phyloP scores from a whole-genome alignment of 1,140 invertebrate species.

The Trissolcus basalis region DNA sequence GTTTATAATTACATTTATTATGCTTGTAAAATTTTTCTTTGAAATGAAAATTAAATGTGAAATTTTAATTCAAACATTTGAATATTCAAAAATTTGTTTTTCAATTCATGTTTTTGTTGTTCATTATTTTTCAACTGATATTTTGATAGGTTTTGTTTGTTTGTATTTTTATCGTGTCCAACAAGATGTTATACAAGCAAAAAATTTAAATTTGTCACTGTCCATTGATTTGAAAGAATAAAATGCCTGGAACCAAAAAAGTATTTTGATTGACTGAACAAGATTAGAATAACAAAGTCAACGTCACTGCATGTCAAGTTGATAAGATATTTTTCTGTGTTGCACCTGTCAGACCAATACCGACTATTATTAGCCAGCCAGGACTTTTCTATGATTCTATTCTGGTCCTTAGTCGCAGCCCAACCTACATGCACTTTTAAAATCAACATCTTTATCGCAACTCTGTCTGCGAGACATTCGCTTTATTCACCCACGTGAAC shows the following conservation, averaged over 20 bases:
- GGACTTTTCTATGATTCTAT: conserved; percentile 62
- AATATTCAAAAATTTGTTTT: too few species aligned
- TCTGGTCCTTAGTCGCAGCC: conserved; percentile 45
- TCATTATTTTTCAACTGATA: too few species aligned
- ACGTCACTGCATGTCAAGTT: conserved; percentile 43
- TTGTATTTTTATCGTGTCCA: too few species aligned
- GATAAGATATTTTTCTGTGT: conserved; percentile 49
- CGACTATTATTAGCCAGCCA: conserved; percentile 63
- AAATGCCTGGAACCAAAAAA: conserved; percentile 1
- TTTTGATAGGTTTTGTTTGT: too few species aligned
- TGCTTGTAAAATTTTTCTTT: too few species aligned
- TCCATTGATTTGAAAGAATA: too few species aligned
- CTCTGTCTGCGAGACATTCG: conserved; percentile 51
- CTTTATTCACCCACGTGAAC: conserved; percentile 59
- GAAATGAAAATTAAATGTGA: too few species aligned
- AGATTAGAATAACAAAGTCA: conserved; percentile 27
- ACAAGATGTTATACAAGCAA: too few species aligned
- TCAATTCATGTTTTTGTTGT: neutral
- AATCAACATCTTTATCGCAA: conserved; percentile 53
- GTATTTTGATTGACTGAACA: conserved; percentile 7
- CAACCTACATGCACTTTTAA: conserved; percentile 57
- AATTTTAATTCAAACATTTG: too few species aligned
- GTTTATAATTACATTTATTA: too few species aligned
- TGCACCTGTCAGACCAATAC: conserved; percentile 58
- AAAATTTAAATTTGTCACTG: too few species aligned